Base-by-base conservation (phyloP, 2,797 vertebrate species). In the Coregonus ussuriensis region DNA sequence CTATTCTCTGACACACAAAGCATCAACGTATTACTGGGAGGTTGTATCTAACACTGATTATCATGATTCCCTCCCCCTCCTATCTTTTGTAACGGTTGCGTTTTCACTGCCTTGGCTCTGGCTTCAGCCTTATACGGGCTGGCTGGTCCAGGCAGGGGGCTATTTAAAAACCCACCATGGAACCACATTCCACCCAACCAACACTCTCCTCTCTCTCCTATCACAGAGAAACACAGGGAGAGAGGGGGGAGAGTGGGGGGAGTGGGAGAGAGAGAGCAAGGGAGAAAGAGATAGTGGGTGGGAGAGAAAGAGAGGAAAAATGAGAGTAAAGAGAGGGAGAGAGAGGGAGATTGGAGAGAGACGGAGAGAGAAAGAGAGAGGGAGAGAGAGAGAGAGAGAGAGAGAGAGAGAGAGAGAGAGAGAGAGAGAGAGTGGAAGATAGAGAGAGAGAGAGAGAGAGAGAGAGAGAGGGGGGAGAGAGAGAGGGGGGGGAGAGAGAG, bases 151-250 rank as follows among this genome's bases (percentile, higher is more conserved):
- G 81, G 86, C 86, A 83, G 81, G 86, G 88, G 84, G 92, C 94
- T 95, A 95, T 95, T 94, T 93, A 94, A 95, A 93, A 94, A 91
- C 93, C 9, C 63, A 89, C 80, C 69, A 81, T 91, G 91, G 90
- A 89, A 86, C 90, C 81, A 77, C 91, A 93, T 93, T 93, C 89
- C 90, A 84, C 86, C 84, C 80, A 88, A 90, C 86, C 76, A 89
- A 53, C 75, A 3, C 72, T 63, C 54, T 59, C n/a, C 16, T n/a
- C 54, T 56, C 15, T 15, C 54, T 15, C n/a, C 18, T 14, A 4
- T 65, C 62, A 0, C 33, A 59, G 70, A 59, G 77, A 86, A 83
- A 88, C 76, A 0, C 33, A 59, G 70, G 56, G 77, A 15, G 9
- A 25, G 72, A 14, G 70, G 14, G 14, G 7, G 18, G 9, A 33